These are phyloP conservation scores for Celastrina argiolus DNA, from an alignment of 2,888 invertebrate genomes.

Conservation along the genomic window DNA sequence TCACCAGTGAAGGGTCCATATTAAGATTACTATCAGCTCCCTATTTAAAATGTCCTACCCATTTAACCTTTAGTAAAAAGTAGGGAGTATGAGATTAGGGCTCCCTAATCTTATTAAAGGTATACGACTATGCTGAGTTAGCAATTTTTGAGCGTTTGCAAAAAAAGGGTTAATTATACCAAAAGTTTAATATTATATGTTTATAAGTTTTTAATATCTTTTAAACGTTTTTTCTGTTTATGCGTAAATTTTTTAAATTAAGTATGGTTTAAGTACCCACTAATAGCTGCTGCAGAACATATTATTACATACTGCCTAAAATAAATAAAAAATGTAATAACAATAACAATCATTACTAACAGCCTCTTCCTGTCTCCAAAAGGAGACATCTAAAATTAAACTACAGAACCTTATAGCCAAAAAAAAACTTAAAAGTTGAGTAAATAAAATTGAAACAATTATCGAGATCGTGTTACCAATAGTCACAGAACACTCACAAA, in stretches of 20 bases:
- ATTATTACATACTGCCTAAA: too few relatives aligned
- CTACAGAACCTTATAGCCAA: too few relatives aligned
- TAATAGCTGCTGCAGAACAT: too few relatives aligned
- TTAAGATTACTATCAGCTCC: constrained; percentile 7
- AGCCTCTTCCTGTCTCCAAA: too few relatives aligned
- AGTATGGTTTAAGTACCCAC: too few relatives aligned
- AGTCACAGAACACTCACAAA: constrained; percentile 15
- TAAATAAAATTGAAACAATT: background rate
- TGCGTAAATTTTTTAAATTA: too few relatives aligned
- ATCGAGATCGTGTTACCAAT: background rate
- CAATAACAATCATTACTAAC: too few relatives aligned
- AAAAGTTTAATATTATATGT: background rate
- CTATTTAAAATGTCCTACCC: background rate
- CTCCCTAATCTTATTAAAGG: background rate
- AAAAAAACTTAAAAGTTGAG: background rate
- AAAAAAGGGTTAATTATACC: background rate
- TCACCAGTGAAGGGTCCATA: background rate
- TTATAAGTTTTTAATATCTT: too few relatives aligned
- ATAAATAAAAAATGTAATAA: too few relatives aligned
- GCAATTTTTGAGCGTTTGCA: background rate
- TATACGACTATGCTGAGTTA: background rate
- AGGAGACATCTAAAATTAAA: too few relatives aligned
- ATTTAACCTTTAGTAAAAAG: background rate
- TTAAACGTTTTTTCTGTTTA: too few relatives aligned
- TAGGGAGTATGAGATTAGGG: background rate